Evolutionary conservation across 2,888 invertebrate genomes (phyloP).

Genomic region (Nomada ruficornis): DNA sequence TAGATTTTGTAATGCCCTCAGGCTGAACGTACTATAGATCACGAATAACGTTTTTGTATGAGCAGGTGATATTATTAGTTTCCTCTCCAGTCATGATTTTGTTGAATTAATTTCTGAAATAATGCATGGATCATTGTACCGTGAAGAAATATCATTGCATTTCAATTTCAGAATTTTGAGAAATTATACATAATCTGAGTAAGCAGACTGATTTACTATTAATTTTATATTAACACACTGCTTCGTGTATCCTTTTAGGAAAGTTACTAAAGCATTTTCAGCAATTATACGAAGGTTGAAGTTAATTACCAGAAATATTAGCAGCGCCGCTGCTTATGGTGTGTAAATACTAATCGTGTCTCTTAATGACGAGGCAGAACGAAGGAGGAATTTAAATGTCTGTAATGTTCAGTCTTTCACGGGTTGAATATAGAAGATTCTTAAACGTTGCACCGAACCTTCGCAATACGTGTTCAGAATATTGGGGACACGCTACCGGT

Average conservation of each 20-base stretch:
- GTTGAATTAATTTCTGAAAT: neutral
- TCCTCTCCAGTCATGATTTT: neutral
- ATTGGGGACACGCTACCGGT: neutral
- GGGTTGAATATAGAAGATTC: conserved; percentile 32
- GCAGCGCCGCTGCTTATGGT: conserved; percentile 24
- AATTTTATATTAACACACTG: neutral
- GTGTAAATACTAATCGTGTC: conserved; percentile 45
- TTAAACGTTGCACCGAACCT: conserved; percentile 21
- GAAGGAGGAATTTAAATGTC: conserved; percentile 43
- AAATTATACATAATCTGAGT: too few species aligned
- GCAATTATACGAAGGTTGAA: conserved; percentile 23
- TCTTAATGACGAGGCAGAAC: conserved; percentile 37
- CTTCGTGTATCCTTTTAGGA: conserved; percentile 8
- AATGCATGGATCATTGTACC: too few species aligned
- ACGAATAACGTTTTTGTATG: neutral
- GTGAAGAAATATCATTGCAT: too few species aligned
- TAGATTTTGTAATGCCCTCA: neutral
- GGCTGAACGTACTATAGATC: too few species aligned
- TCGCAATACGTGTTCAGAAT: conserved; percentile 24
- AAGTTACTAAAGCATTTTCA: neutral
- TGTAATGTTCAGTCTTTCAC: conserved; percentile 20
- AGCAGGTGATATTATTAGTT: neutral
- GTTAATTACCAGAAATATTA: conserved; percentile 43
- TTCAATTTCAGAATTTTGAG: neutral
- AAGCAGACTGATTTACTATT: neutral